Percentiles rank a stretch among this genome's conserved stretches.
Evolutionary conservation across 2,797 vertebrate genomes (phyloP).

Genomic region (Chlorospingus flavigularis): DNA sequence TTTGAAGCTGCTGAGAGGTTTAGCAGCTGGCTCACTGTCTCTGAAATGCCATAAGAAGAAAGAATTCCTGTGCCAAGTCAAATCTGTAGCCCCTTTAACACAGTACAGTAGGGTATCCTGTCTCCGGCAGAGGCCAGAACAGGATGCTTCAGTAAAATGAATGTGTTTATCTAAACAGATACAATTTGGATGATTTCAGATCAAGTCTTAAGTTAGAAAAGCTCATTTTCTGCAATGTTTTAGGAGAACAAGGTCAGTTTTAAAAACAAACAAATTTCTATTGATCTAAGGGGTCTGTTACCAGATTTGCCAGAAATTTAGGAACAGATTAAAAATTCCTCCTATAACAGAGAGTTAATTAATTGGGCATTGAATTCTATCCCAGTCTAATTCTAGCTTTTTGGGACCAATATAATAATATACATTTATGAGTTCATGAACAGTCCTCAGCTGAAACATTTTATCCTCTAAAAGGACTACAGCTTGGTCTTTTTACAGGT

Average conservation of each 20-base stretch:
- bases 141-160: not conserved
- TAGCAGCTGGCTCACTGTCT: not conserved
- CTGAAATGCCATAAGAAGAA: not conserved
- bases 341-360: not conserved
- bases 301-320: not conserved
- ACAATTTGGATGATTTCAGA: not conserved
- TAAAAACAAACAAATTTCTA: not conserved
- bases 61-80: not conserved
- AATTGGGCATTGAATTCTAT: not conserved
- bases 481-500: not conserved
- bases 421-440: not conserved
- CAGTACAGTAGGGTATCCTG: not conserved
- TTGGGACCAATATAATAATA: not conserved
- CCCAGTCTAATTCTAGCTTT: not conserved
- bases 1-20: not conserved
- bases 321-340: not conserved
- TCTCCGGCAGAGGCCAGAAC: conserved; percentile 7
- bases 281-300: not conserved
- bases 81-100: not conserved
- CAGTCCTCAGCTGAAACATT: not conserved
- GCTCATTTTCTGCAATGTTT: not conserved
- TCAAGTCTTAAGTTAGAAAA: not conserved
- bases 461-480: not conserved
- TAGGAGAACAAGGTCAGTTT: not conserved
- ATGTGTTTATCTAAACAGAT: not conserved